These are phyloP conservation scores for Channa maculata DNA, from an alignment of 2,113 vertebrate genomes.

Conservation along the genomic window DNA sequence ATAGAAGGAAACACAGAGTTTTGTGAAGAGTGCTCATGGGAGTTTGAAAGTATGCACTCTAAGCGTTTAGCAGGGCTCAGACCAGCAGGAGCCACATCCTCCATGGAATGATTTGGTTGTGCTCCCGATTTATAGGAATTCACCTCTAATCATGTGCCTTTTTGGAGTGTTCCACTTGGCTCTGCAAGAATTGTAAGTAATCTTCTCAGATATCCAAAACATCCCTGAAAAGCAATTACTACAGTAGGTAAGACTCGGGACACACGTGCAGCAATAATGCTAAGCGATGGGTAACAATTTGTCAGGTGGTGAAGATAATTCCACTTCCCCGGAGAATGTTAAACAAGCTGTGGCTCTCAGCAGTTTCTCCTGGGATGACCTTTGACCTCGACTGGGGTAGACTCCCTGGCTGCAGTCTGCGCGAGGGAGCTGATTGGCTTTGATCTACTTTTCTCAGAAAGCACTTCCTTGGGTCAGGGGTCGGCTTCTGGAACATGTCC, in stretches of 20 bases:
- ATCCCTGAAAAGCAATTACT: conserved; percentile 34
- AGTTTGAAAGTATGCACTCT: conserved; percentile 75
- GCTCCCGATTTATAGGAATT: conserved; percentile 61
- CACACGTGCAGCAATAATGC: conserved; percentile 45
- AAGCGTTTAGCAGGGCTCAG: conserved; percentile 59
- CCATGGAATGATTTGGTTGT: conserved; percentile 46
- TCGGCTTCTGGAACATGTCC: conserved; percentile 84
- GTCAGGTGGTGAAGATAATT: conserved; percentile 75
- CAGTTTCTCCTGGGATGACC: conserved; percentile 74
- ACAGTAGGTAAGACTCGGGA: conserved; percentile 20
- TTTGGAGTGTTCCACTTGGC: conserved; percentile 17
- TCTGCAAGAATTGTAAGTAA: conserved; percentile 28
- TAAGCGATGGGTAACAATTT: conserved; percentile 68
- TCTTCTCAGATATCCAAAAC: conserved; percentile 26
- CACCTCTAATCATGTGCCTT: conserved; percentile 42
- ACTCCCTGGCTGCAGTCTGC: conserved; percentile 78
- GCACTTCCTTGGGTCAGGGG: conserved; percentile 84
- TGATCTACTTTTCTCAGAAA: conserved; percentile 81
- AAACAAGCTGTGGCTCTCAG: conserved; percentile 75
- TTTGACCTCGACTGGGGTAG: conserved; percentile 74
- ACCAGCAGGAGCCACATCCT: conserved; percentile 65
- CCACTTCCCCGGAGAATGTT: conserved; percentile 73
- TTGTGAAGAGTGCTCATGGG: conserved; percentile 69
- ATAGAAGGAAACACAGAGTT: conserved; percentile 70
- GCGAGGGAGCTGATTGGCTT: conserved; percentile 83